These are phyloP conservation scores for Margarornis squamiger DNA, from an alignment of 2,797 vertebrate genomes.

Conservation along the genomic window DNA sequence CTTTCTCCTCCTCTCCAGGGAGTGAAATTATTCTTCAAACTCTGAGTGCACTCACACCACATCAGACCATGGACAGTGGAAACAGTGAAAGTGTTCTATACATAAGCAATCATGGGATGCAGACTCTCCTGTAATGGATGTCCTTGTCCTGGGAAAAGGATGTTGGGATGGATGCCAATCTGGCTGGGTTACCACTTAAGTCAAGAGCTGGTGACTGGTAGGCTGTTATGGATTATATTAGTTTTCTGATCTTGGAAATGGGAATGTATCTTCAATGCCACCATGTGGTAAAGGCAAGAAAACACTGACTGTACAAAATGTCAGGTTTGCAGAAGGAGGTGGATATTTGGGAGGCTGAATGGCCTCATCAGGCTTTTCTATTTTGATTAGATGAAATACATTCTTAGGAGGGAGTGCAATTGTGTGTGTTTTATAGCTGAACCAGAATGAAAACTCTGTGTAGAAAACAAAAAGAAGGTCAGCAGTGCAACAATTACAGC, in stretches of 20 bases:
- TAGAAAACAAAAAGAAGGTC: background rate
- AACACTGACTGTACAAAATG: background rate
- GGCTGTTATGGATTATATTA: background rate
- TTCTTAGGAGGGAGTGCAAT: background rate
- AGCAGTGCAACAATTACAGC: background rate
- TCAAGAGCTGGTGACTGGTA: background rate
- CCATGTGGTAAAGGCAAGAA: slow-evolving; percentile 13
- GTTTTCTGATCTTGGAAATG: background rate
- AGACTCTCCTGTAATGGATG: background rate
- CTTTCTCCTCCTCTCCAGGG: background rate
- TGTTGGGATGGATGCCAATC: background rate
- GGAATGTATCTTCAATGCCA: background rate
- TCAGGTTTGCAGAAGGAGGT: background rate
- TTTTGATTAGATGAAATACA: background rate
- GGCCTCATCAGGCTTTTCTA: background rate
- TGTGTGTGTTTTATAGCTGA: background rate
- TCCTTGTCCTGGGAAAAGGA: background rate
- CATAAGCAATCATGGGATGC: background rate
- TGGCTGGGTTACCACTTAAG: background rate
- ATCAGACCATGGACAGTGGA: background rate
- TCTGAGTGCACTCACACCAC: background rate
- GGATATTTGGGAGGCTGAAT: background rate
- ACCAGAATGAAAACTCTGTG: background rate
- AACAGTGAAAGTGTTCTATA: background rate
- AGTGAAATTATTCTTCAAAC: background rate